A percentile compares a stretch with the other conserved stretches of the same genome.
Conservation (phyloP, 2,888 invertebrate species). For the Atrina japonica region DNA sequence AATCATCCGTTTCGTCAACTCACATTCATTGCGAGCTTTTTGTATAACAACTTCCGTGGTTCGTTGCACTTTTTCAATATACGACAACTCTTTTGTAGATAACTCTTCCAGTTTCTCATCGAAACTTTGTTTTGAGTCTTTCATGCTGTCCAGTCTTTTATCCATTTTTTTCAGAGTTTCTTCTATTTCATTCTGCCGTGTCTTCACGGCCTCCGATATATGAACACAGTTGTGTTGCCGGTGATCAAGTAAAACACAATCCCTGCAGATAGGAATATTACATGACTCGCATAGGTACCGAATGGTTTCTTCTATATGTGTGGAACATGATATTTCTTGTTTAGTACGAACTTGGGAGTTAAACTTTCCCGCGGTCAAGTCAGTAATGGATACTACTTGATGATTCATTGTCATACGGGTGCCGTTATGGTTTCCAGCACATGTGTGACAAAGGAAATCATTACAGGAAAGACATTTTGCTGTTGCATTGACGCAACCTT, state of each 20-base stretch:
- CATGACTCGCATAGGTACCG: constrained; percentile 11
- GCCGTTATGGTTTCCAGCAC: background rate
- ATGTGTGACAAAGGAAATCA: constrained; percentile 11
- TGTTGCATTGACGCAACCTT: background rate
- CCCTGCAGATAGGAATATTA: constrained; percentile 19
- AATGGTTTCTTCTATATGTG: constrained; percentile 1
- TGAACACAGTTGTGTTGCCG: background rate
- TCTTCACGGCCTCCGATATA: background rate
- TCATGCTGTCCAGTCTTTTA: background rate
- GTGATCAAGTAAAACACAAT: constrained; percentile 15
- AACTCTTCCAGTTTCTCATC: background rate
- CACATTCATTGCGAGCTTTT: background rate
- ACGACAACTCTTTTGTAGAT: background rate
- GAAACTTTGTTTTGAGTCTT: background rate
- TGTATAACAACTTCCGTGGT: background rate
- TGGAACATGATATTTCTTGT: constrained; percentile 11
- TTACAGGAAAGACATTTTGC: constrained; percentile 3
- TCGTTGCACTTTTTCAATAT: background rate
- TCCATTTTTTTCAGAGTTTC: background rate
- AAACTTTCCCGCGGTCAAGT: background rate
- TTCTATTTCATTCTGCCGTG: background rate
- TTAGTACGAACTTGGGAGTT: constrained; percentile 5
- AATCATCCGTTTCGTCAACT: background rate
- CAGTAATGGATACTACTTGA: background rate
- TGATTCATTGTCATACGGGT: constrained; percentile 8